A percentile compares a stretch with the other conserved stretches of the same genome.
Conservation (phyloP, 1,140 invertebrate genomes). For the Drosophila tani region DNA sequence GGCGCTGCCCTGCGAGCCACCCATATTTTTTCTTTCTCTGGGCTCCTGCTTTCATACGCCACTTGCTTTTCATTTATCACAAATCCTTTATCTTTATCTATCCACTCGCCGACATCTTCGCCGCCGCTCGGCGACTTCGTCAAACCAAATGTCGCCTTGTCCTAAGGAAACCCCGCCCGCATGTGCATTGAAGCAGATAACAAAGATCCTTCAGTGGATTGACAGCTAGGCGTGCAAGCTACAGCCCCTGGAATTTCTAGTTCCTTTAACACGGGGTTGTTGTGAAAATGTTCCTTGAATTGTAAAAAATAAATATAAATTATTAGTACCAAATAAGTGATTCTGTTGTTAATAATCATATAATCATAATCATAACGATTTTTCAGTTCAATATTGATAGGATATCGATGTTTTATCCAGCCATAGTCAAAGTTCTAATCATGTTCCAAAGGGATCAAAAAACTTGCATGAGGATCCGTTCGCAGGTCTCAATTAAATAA, state of each 20-base stretch:
- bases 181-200: slow-evolving; percentile 77
- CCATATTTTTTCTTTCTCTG: slow-evolving; percentile 66
- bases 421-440: too few species aligned
- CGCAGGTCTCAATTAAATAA: too few species aligned
- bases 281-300: too few species aligned
- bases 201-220: slow-evolving; percentile 81
- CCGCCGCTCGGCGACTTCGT: slow-evolving; percentile 56
- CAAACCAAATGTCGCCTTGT: slow-evolving; percentile 65
- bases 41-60: slow-evolving; percentile 75
- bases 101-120: slow-evolving; percentile 74
- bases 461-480: too few species aligned
- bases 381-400: too few species aligned
- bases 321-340: background rate
- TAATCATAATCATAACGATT: too few species aligned
- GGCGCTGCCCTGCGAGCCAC: slow-evolving; percentile 23
- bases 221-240: slow-evolving; percentile 70
- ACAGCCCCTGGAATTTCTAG: slow-evolving; percentile 77
- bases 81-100: slow-evolving; percentile 78
- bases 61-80: slow-evolving; percentile 83
- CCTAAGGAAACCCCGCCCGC: slow-evolving; percentile 51
- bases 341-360: too few species aligned
- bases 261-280: slow-evolving; percentile 23
- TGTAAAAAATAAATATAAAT: too few species aligned
- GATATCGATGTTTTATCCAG: too few species aligned
- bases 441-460: too few species aligned